Evolutionary conservation across 2,113 vertebrate species (phyloP).

Genomic region (Cyphomyrus plagiostoma): DNA sequence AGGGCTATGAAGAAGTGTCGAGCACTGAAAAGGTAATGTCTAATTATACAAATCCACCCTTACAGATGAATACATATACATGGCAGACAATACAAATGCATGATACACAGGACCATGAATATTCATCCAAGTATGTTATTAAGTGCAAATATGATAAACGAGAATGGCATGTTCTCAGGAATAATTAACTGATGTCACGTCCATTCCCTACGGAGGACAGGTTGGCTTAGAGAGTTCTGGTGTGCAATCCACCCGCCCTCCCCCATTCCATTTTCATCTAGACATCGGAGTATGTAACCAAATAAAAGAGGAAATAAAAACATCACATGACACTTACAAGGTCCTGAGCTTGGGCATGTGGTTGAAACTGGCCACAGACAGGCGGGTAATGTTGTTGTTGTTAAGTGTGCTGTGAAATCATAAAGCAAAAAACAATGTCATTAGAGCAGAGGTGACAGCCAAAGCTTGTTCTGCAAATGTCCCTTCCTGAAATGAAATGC

Average conservation of each 20-base stretch:
- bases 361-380: constrained; percentile 98
- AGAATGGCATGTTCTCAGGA: neutral
- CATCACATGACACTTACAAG: constrained; percentile 75
- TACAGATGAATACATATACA: constrained; percentile 21
- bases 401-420: constrained; percentile 82
- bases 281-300: neutral
- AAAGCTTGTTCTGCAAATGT: neutral
- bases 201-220: neutral
- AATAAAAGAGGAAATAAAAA: neutral
- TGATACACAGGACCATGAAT: neutral
- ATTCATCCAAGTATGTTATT: constrained; percentile 15
- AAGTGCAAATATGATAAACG: neutral
- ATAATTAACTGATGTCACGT: neutral
- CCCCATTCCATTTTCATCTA: neutral
- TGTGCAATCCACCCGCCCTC: neutral
- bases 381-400: constrained; percentile 95
- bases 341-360: constrained; percentile 98
- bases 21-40: constrained; percentile 25
- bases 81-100: constrained; percentile 2
- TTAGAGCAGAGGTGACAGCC: neutral
- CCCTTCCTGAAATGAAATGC: neutral
- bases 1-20: constrained; percentile 12
- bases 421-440: constrained; percentile 6
- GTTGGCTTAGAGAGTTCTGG: neutral
- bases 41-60: constrained; percentile 26